Evolutionary conservation across 2,797 vertebrate genomes (phyloP), one percentile per base, ranked within the genome.

Genomic region (Macropus fuliginosus): DNA sequence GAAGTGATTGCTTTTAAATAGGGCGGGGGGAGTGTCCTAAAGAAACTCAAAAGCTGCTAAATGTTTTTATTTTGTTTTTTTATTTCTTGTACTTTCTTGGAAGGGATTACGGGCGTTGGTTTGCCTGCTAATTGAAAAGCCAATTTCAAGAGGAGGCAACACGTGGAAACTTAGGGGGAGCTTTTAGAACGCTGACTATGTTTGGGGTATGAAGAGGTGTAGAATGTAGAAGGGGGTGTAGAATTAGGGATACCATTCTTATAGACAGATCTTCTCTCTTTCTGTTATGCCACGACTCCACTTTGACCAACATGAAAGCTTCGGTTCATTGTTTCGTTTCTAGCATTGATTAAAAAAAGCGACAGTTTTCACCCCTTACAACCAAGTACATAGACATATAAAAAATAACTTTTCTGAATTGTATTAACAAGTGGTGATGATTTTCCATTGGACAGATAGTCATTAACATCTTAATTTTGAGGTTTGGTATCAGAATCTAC

Each of bases 331-430:
- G 91, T 87, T 96, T 97, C 46, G 13, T 92, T 96, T 96, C 40
- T 94, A 31, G 96, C 92, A 95, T n/a, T 66, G 40, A 46, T 96
- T 92, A 55, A 92, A 28, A 94, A 94, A 91, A n/a, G 8, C 28
- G 21, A 74, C 12, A 5, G 46, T 18, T 93, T 91, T 97, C 93
- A 94, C 24, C 91, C 21, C 66, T 56, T 95, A 87, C 95, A 50
- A 94, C 12, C 87, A 96, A 95, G 56, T 56, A 87, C 50, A 92
- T 27, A 91, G 55, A 56, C 56, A 66, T 54, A 31, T 54, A 59
- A 90, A 90, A 24, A 94, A 21, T 34, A 62, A 92, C 92, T 94
- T 91, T 96, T 56, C 9, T 93, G 56, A 92, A 29, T 55, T 46
- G 11, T 12, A 90, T 91, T 56, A 93, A 52, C 52, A 87, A 56